These are phyloP conservation scores for Crenichthys baileyi DNA, from an alignment of 2,797 vertebrate species.

Conservation along the genomic window DNA sequence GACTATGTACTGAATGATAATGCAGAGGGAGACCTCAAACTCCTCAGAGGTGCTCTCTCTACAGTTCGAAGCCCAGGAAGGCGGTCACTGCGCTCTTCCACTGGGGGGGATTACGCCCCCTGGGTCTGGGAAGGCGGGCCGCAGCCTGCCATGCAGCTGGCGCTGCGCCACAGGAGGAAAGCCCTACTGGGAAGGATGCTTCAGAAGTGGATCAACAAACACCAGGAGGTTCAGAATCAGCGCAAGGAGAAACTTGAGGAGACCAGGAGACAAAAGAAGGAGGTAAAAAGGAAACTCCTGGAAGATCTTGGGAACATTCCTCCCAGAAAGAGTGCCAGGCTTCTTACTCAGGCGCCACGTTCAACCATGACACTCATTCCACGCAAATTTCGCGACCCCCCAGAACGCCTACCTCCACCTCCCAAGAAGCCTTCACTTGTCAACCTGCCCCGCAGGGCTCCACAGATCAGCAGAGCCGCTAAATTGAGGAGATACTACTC, in stretches of 20 bases:
- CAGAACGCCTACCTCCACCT: conserved; percentile 76
- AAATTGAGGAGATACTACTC: conserved; percentile 84
- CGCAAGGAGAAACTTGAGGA: conserved; percentile 87
- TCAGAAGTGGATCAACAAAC: conserved; percentile 84
- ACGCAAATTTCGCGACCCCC: conserved; percentile 87
- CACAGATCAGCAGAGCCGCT: conserved; percentile 76
- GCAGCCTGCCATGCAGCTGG: conserved; percentile 89
- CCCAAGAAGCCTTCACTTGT: conserved; percentile 73
- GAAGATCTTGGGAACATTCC: conserved; percentile 92
- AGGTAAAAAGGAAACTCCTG: conserved; percentile 91
- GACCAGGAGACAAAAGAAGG: conserved; percentile 86
- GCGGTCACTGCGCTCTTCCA: conserved; percentile 89
- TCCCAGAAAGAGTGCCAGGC: conserved; percentile 94
- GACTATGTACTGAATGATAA: conserved; percentile 99
- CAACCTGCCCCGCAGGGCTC: conserved; percentile 69
- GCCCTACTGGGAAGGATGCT: conserved; percentile 87
- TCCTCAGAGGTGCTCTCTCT: conserved; percentile 92
- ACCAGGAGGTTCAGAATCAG: conserved; percentile 81
- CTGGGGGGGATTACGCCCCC: conserved; percentile 72
- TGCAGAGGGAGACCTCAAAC: conserved; percentile 93
- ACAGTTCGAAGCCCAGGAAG: conserved; percentile 87
- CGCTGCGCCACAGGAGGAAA: conserved; percentile 91
- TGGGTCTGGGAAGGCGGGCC: conserved; percentile 76
- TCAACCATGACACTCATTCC: conserved; percentile 84
- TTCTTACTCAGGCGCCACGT: conserved; percentile 88